Conservation (phyloP, 1,140 invertebrate genomes). For the Thaumatotibia leucotreta region DNA sequence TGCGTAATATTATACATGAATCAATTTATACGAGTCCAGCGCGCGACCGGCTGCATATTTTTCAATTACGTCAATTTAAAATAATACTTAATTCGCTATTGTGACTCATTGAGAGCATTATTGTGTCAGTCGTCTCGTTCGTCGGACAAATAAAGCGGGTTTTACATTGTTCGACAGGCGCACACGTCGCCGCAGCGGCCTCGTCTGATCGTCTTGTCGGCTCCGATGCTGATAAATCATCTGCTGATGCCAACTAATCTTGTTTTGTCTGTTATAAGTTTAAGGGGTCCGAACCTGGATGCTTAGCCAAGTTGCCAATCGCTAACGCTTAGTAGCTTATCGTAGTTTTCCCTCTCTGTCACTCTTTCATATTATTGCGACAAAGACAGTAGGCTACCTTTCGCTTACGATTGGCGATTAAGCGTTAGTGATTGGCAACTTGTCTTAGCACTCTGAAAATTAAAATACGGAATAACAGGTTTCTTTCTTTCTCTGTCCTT, state of each 20-base stretch:
- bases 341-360: no score
- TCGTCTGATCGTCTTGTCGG: background rate
- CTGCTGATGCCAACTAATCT: background rate
- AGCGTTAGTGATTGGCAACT: no score
- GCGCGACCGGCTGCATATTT: conserved; percentile 72
- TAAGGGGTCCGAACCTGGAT: no score
- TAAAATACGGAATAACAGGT: no score
- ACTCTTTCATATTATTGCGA: no score
- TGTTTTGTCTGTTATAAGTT: background rate
- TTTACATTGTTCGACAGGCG: conserved; percentile 27
- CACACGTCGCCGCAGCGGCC: background rate
- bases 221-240: background rate
- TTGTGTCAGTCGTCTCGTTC: conserved; percentile 47
- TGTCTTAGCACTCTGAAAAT: no score
- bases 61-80: conserved; percentile 76
- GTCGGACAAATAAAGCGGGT: conserved; percentile 42
- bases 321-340: no score
- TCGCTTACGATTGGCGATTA: no score
- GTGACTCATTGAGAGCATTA: conserved; percentile 68
- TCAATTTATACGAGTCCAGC: conserved; percentile 68
- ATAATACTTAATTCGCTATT: conserved; percentile 75
- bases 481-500: no score
- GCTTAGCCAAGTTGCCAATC: no score
- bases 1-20: conserved; percentile 67
- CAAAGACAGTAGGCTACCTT: no score